These are phyloP conservation scores for Upupa epops DNA, from an alignment of 2,113 vertebrate species.

Conservation along the genomic window DNA sequence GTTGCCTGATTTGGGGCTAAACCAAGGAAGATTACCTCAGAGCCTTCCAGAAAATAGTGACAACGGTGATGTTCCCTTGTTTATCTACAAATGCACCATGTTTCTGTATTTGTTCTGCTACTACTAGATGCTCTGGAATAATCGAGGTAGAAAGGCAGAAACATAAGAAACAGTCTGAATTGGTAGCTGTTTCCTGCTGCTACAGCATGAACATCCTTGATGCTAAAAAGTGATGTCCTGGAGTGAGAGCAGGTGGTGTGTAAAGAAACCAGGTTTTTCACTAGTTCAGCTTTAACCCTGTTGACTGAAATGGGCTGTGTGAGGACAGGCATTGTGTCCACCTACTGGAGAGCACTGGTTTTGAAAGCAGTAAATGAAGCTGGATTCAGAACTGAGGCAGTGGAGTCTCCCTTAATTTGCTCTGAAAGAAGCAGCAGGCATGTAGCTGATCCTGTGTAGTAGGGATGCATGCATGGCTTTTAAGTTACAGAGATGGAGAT, in stretches of 20 bases:
- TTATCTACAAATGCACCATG: background rate
- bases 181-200: background rate
- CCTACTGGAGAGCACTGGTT: constrained; percentile 6
- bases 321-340: background rate
- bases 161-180: background rate
- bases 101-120: background rate
- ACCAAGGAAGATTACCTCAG: background rate
- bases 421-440: background rate
- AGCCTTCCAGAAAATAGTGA: background rate
- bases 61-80: accelerated
- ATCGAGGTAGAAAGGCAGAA: background rate
- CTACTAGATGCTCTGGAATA: background rate
- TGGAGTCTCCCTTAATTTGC: background rate
- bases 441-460: background rate
- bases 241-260: background rate
- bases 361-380: background rate
- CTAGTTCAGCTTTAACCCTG: background rate
- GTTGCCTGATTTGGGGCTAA: background rate
- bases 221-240: background rate
- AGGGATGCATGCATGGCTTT: background rate
- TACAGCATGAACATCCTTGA: background rate
- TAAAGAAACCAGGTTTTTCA: background rate
- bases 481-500: background rate
- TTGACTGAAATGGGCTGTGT: background rate
- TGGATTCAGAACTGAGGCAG: background rate